Base-by-base conservation (phyloP, 2,797 vertebrate genomes). In the Novumbra hubbsi region DNA sequence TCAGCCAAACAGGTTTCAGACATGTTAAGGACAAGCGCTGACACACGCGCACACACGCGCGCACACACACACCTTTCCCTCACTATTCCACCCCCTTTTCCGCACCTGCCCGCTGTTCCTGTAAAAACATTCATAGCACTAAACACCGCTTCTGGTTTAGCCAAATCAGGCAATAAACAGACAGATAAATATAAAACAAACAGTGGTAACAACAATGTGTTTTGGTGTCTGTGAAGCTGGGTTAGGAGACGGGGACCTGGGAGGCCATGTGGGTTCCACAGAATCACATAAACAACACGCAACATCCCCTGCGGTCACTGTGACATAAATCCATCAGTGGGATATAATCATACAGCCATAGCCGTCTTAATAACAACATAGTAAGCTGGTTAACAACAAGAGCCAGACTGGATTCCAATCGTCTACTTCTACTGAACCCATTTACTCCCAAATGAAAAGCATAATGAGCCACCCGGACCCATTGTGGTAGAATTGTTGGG, bases 21-120 rank as follows among this genome's bases (percentile, higher is more conserved):
- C 65, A 74, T 50, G 75, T 73, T 83, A 50, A 70, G 30, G 76
- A 80, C 84, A 86, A 81, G 86, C 57, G 60, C 24, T 9, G 70
- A 83, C 41, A 68, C 65, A 34, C 27, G 14, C 41, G 14, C 41
- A 45, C 41, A 45, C 12, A 45, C 41, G 14, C 41, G 14, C 41
- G 14, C 41, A 45, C 41, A 45, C 41, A 45, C 9, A 45, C 9
- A 45, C 41, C 28, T 1, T 45, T 24, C 30, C 16, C 19, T 27
- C 55, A 16, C 17, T 14, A 19, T 0, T 45, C 50, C 50, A 41
- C 49, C n/a, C 30, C 50, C 66, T 12, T 73, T 41, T 30, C 55
- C 19, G 70, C 17, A 66, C 28, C 30, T 19, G 12, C 16, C 60
- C 27, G 34, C 1, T 50, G 19, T 70, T 72, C 63, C 49, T 34